Evolutionary conservation across 92 coral and sea anemone species (phyloP).

Genomic region (Phenganax marumi): DNA sequence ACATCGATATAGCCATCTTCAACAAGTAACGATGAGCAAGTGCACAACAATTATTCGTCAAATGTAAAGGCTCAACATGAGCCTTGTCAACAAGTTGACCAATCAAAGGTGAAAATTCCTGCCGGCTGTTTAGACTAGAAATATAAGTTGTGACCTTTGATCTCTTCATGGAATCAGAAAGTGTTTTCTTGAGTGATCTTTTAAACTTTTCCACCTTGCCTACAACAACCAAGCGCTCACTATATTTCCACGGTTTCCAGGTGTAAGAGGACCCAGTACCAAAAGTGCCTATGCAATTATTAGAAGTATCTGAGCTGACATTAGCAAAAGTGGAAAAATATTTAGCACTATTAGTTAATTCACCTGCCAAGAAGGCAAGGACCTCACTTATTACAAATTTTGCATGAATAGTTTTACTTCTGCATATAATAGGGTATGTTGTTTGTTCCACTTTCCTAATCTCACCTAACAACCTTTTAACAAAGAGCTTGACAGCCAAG

Average conservation of each 20-base stretch:
- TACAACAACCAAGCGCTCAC: conserved; percentile 15
- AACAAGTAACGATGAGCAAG: conserved; percentile 36
- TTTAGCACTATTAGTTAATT: conserved; percentile 54
- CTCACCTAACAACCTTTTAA: conserved; percentile 16
- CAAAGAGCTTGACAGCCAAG: conserved; percentile 42
- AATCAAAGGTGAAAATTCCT: conserved; percentile 38
- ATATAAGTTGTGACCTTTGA: conserved; percentile 41
- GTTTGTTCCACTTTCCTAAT: conserved; percentile 34
- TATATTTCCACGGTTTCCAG: conserved; percentile 58
- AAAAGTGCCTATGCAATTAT: conserved; percentile 36
- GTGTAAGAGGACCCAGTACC: conserved; percentile 46
- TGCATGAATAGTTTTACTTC: conserved; percentile 11
- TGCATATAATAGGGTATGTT: conserved; percentile 36
- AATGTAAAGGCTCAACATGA: conserved; percentile 23
- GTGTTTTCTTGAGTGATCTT: conserved; percentile 17
- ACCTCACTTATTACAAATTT: conserved; percentile 46
- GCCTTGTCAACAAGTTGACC: conserved; percentile 26
- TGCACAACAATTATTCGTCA: conserved; percentile 14
- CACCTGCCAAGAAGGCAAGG: conserved; percentile 44
- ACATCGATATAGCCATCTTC: conserved; percentile 9
- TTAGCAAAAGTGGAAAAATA: conserved; percentile 50
- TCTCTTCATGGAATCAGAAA: conserved; percentile 27
- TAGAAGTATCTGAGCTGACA: conserved; percentile 8
- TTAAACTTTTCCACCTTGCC: conserved; percentile 32
- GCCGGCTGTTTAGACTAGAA: conserved; percentile 35